These are phyloP conservation scores for Leptogaster cylindrica DNA, from an alignment of 2,888 invertebrate genomes.

Conservation along the genomic window DNA sequence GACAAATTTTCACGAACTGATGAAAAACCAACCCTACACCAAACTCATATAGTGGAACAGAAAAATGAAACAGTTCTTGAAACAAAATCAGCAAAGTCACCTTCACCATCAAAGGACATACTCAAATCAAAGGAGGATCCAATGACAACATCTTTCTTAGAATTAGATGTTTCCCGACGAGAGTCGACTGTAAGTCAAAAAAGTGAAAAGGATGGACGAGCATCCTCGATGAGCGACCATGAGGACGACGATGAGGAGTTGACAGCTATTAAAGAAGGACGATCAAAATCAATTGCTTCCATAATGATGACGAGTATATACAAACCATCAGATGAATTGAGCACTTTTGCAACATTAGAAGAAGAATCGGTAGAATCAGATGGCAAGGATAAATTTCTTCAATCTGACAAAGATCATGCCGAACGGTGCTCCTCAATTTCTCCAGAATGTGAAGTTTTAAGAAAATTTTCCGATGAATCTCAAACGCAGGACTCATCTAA, in stretches of 20 bases:
- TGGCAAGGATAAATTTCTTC: background rate
- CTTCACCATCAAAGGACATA: slow-evolving; percentile 8
- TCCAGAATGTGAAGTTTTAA: slow-evolving; percentile 46
- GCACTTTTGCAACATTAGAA: slow-evolving; percentile 51
- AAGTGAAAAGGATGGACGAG: slow-evolving; percentile 43
- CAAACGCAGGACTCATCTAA: slow-evolving; percentile 11
- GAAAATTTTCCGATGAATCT: slow-evolving; percentile 44
- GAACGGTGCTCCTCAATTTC: slow-evolving; percentile 45
- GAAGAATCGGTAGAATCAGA: slow-evolving; percentile 51
- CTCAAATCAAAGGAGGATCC: slow-evolving; percentile 48
- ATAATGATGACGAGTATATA: slow-evolving; percentile 62
- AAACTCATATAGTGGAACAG: too few relatives aligned
- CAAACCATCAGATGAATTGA: slow-evolving; percentile 56
- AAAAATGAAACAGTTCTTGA: too few relatives aligned
- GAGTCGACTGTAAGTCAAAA: slow-evolving; percentile 51
- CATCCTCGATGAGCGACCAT: slow-evolving; percentile 57
- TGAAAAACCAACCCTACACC: slow-evolving; percentile 33
- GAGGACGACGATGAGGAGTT: slow-evolving; percentile 52
- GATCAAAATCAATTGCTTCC: slow-evolving; percentile 61
- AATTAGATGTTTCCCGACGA: slow-evolving; percentile 48
- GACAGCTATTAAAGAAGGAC: slow-evolving; percentile 57
- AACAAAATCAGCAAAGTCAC: slow-evolving; percentile 33
- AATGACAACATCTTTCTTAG: slow-evolving; percentile 51
- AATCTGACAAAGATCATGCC: background rate
- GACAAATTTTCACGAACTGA: background rate